Conservation (phyloP, 2,797 vertebrate species). For the Lateolabrax maculatus region DNA sequence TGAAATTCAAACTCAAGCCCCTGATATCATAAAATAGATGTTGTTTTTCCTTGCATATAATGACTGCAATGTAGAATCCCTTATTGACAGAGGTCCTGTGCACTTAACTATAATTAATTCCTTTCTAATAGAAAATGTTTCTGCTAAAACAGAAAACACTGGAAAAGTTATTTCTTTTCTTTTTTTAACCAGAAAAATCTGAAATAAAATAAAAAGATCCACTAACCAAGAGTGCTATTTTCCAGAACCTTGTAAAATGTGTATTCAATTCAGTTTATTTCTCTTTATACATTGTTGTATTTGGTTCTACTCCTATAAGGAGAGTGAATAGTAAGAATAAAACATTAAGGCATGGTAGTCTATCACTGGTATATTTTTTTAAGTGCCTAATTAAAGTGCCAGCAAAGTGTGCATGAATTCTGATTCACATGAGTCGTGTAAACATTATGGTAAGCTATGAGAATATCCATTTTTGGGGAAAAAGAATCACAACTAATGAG, state of each 20-base stretch:
- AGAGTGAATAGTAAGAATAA: neutral
- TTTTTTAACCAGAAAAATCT: neutral
- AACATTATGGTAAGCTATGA: neutral
- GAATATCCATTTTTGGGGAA: neutral
- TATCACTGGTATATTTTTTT: neutral
- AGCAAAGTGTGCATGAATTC: neutral
- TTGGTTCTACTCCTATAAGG: neutral
- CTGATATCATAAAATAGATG: neutral
- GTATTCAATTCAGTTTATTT: too few relatives aligned
- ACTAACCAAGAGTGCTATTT: too few relatives aligned
- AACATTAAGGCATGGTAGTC: neutral
- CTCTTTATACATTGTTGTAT: neutral
- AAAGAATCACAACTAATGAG: constrained; percentile 18
- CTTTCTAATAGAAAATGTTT: neutral
- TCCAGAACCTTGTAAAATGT: neutral
- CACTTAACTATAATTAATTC: neutral
- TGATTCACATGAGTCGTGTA: neutral
- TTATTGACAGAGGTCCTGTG: neutral
- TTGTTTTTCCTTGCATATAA: neutral
- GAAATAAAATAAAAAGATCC: too few relatives aligned
- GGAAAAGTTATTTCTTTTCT: neutral
- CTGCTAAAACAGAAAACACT: neutral
- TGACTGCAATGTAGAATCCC: neutral
- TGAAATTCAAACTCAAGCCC: neutral
- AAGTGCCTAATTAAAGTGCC: neutral